Conservation (phyloP, 2,113 vertebrate species). For the Anolis sagrei region DNA sequence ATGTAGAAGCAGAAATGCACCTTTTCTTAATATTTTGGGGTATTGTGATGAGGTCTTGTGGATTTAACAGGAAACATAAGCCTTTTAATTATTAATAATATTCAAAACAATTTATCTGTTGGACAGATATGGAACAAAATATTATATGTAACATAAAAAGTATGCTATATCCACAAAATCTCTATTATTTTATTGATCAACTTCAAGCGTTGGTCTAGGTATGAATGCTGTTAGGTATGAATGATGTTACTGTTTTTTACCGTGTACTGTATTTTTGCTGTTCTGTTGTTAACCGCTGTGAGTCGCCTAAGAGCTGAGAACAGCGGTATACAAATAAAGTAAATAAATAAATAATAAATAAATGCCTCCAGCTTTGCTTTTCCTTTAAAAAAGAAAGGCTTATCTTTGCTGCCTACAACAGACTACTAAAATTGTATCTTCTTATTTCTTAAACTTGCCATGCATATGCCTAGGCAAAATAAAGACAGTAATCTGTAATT, state of each 20-base stretch:
- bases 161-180: neutral
- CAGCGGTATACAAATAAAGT: too few species aligned
- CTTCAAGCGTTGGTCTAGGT: neutral
- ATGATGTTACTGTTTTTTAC: too few species aligned
- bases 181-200: neutral
- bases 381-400: neutral
- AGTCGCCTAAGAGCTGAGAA: too few species aligned
- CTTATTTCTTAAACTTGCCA: constrained; percentile 37
- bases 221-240: too few species aligned
- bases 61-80: neutral
- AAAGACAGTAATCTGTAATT: constrained; percentile 59
- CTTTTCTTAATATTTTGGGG: neutral
- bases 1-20: neutral
- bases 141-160: neutral
- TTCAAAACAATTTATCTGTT: neutral
- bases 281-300: too few species aligned
- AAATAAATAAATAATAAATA: too few species aligned
- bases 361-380: neutral
- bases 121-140: neutral
- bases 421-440: constrained; percentile 2
- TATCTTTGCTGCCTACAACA: constrained; percentile 27
- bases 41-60: neutral
- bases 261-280: too few species aligned
- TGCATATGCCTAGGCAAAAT: constrained; percentile 53
- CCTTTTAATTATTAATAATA: neutral